phyloP scores from a whole-genome alignment of 2,888 invertebrate genomes.

The Sepiola atlantica region DNA sequence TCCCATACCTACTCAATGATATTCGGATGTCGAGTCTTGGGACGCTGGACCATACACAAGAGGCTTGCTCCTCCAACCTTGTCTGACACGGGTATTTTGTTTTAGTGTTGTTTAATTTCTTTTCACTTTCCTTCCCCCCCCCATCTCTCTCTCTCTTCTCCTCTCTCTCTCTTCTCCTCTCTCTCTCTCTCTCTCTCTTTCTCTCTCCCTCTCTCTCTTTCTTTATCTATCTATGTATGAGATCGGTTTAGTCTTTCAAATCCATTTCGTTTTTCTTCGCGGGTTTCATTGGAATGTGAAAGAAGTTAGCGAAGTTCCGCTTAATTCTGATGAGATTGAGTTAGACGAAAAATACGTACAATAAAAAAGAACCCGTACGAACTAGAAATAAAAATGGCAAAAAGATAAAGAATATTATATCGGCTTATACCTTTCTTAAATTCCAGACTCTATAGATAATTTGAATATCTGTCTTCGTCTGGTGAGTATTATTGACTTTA shows the following conservation, averaged over 20 bases:
- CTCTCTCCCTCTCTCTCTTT: neutral
- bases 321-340: neutral
- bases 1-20: constrained; percentile 32
- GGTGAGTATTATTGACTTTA: neutral
- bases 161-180: too few relatives aligned
- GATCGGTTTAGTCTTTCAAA: neutral
- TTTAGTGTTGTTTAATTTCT: too few relatives aligned
- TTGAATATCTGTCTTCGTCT: neutral
- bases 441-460: neutral
- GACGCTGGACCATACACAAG: neutral
- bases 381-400: neutral
- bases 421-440: constrained; percentile 6
- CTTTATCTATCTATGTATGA: neutral
- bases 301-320: neutral
- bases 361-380: neutral
- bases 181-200: too few relatives aligned
- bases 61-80: neutral
- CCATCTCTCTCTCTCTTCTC: too few relatives aligned
- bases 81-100: neutral
- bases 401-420: neutral
- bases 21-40: neutral
- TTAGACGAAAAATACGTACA: neutral
- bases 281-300: neutral
- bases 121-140: too few relatives aligned
- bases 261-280: neutral